These are phyloP conservation scores for Lycocerus yunnanus DNA, from an alignment of 2,888 invertebrate species.

Conservation along the genomic window DNA sequence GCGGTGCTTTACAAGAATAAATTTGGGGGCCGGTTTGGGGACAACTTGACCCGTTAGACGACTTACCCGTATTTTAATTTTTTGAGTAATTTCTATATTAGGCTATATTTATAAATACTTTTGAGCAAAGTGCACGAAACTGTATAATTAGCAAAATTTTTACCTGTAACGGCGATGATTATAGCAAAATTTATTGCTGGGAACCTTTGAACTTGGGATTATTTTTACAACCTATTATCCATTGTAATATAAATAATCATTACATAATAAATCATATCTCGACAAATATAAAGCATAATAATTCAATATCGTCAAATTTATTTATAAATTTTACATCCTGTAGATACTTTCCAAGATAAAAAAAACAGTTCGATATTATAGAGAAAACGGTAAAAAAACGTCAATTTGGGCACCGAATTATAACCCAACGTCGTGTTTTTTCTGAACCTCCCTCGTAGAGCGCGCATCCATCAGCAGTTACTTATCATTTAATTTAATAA, in stretches of 20 bases:
- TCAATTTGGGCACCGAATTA: no score
- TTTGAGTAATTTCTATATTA: background rate
- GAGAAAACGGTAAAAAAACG: no score
- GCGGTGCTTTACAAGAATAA: background rate
- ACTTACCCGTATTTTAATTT: background rate
- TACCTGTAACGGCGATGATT: background rate
- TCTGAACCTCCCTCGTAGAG: background rate
- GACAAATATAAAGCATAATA: background rate
- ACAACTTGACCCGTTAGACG: background rate
- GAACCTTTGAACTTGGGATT: background rate
- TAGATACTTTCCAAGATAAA: background rate
- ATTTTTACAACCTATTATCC: background rate
- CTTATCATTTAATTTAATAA: background rate
- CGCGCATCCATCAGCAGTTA: background rate
- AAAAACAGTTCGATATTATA: background rate
- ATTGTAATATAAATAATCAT: background rate
- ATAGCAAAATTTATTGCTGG: background rate
- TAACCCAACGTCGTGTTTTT: no score
- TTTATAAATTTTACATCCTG: background rate
- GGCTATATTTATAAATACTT: background rate
- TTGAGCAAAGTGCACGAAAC: background rate
- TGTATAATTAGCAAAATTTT: background rate
- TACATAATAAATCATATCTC: background rate
- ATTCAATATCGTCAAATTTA: background rate
- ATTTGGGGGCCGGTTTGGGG: background rate